phyloP scores from a whole-genome alignment of 2,797 vertebrate genomes.

The Thaleichthys pacificus region DNA sequence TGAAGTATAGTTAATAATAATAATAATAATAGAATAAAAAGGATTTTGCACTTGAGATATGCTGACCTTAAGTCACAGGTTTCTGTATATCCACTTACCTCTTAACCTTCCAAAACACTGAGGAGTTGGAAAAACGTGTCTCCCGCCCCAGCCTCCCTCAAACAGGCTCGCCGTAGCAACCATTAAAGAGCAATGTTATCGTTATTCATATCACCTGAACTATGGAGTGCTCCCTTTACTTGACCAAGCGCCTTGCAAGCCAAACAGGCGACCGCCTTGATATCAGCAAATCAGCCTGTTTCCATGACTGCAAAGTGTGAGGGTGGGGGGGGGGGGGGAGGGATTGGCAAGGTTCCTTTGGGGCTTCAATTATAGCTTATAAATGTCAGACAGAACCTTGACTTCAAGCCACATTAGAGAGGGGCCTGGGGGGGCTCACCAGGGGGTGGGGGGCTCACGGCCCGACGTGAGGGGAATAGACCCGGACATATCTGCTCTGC shows the following conservation, averaged over 20 bases:
- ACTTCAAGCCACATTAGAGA: conserved; percentile 19
- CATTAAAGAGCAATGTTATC: neutral
- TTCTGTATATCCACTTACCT: neutral
- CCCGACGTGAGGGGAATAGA: conserved; percentile 46
- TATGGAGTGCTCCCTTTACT: conserved; percentile 16
- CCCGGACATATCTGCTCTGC: conserved; percentile 24
- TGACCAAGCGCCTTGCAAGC: conserved; percentile 7
- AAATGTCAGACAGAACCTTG: conserved; percentile 54
- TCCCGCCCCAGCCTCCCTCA: neutral
- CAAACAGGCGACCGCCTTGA: conserved; percentile 22
- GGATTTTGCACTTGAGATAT: neutral
- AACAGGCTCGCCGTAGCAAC: neutral
- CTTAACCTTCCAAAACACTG: neutral
- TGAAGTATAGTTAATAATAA: too few relatives aligned
- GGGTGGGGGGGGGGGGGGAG: neutral
- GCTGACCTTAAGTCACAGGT: too few relatives aligned
- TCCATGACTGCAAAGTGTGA: conserved; percentile 27
- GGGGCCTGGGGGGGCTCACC: neutral
- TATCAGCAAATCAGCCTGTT: conserved; percentile 31
- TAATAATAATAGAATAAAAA: too few relatives aligned
- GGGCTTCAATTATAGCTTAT: conserved; percentile 52
- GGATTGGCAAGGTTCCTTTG: conserved; percentile 33
- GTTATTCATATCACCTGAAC: neutral
- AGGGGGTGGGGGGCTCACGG: neutral
- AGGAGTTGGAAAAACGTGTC: neutral